Base-by-base conservation (phyloP, 2,888 invertebrate genomes). In the Penaeus monodon region DNA sequence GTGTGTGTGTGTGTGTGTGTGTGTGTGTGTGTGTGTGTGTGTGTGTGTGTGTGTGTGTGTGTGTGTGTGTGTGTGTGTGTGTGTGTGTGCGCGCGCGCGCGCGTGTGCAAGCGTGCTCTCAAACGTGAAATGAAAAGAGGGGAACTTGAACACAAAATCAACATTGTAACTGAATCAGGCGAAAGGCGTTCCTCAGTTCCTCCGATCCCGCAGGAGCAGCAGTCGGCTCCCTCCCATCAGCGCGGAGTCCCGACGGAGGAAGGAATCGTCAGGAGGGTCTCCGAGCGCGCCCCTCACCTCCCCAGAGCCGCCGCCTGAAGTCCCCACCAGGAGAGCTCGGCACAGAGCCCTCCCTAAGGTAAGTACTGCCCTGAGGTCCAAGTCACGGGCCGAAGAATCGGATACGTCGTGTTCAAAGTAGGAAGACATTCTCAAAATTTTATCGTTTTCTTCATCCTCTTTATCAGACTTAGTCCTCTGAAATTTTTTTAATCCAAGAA, bases 191-290 rank as follows among this genome's bases (percentile, higher is more conserved):
- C 14, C 7, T 29, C 20, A 79, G 22, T 57, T 64, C 44, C 70
- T 0, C 27, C 27, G 24, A 14, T 65, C 10, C 22, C 22, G 29
- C 70, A 64, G 22, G 80, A 87, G 87, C 33, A 74, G 70, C 38
- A 83, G 83, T 3, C 70, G 87, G 12, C 80, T 87, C 20, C 84
- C 88, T 7, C 84, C 84, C n/a, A 88, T 84, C 76, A 88, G 88
- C 63, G 84, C 83, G 12, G 85, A 86, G 17, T 65, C 68, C 3
- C 33, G 88, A 3, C 81, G 84, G 20, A 64, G 27, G 17, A 64
- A 74, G n/a, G 74, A 82, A 6, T 24, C 29, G 24, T 24, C 44
- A 24, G 49, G 63, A 49, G 24, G 49, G 33, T 29, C 63, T 14
- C 29, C 17, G 66, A 57, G 49, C 49, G n/a, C 49, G n/a, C 57